Evolutionary conservation across 2,113 vertebrate genomes (phyloP).

Genomic region (Tinamus guttatus): DNA sequence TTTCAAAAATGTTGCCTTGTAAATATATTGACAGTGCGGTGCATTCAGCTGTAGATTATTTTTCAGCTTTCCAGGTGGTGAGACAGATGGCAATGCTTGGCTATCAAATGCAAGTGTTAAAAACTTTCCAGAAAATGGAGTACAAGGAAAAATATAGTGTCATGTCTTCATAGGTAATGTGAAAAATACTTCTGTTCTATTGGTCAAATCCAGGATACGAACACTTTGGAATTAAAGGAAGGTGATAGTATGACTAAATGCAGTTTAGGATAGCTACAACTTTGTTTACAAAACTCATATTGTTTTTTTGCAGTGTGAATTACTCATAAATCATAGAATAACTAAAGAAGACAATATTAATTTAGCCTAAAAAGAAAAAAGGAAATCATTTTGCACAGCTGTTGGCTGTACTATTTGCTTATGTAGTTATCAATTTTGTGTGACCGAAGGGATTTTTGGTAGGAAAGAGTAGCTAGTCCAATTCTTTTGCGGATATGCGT

Average conservation of each 20-base stretch:
- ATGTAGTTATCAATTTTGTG: neutral
- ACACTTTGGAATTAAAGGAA: neutral
- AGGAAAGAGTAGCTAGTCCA: neutral
- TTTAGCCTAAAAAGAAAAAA: neutral
- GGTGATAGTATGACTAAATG: neutral
- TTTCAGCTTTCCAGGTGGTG: neutral
- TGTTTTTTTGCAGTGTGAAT: neutral
- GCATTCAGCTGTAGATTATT: neutral
- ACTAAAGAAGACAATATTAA: neutral
- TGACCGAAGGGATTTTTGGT: neutral
- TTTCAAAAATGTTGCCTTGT: neutral
- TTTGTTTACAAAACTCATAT: neutral
- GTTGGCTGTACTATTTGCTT: fast-evolving
- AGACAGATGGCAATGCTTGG: neutral
- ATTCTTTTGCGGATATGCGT: neutral
- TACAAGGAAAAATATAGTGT: neutral
- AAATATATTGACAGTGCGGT: neutral
- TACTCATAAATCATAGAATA: neutral
- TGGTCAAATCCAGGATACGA: neutral
- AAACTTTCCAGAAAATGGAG: neutral
- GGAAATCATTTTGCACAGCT: neutral
- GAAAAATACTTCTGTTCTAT: neutral
- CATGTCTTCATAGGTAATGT: neutral
- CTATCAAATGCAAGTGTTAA: neutral
- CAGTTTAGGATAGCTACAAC: no score